phyloP scores from a whole-genome alignment of 1,140 invertebrate species.

The Drosophila seguyi region DNA sequence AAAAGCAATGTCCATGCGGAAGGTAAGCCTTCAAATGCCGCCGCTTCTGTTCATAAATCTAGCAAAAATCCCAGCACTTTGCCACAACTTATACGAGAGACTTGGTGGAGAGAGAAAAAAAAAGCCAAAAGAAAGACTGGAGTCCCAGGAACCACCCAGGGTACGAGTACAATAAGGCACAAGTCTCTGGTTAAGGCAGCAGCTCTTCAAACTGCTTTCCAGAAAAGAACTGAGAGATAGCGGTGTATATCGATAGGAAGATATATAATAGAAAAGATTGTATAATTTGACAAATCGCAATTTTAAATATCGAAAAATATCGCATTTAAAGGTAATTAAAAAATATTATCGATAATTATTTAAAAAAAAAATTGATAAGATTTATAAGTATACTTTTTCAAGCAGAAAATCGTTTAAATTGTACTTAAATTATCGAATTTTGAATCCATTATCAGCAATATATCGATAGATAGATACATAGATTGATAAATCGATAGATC shows the following conservation, averaged over 20 bases:
- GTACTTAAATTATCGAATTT: no score
- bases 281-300: no score
- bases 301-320: no score
- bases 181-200: neutral
- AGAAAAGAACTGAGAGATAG: neutral
- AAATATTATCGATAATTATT: no score
- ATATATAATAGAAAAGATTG: no score
- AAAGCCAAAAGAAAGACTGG: neutral
- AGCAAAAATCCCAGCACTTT: conserved; percentile 11
- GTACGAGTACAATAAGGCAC: neutral
- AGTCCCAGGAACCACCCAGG: neutral
- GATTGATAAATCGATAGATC: no score
- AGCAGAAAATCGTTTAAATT: no score
- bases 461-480: no score
- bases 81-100: conserved; percentile 17
- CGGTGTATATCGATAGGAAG: neutral
- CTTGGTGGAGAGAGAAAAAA: neutral
- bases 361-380: no score
- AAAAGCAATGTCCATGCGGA: conserved; percentile 6
- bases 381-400: no score
- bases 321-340: no score
- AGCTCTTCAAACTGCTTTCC: neutral
- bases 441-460: no score
- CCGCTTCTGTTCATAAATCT: conserved; percentile 23
- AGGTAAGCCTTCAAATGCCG: conserved; percentile 17